phyloP scores from a whole-genome alignment of 2,113 vertebrate genomes.

The Corythornis vintsioides region DNA sequence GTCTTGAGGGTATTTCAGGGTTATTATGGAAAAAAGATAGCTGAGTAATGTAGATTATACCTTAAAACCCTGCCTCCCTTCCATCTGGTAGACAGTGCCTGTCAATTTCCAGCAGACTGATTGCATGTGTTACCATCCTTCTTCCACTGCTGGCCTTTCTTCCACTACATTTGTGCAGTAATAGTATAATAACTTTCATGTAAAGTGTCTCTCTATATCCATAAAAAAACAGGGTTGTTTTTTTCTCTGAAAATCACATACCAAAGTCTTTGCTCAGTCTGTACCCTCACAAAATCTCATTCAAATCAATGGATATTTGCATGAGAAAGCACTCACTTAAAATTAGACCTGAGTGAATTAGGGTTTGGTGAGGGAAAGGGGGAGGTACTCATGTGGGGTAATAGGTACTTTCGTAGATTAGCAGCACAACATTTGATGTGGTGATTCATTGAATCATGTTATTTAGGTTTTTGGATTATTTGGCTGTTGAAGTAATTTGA shows the following conservation, averaged over 20 bases:
- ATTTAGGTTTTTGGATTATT: neutral
- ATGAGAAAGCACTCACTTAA: slow-evolving; percentile 61
- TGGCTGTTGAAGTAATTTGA: neutral
- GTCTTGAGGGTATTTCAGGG: neutral
- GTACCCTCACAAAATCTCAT: slow-evolving; percentile 41
- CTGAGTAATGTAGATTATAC: neutral
- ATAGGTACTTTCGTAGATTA: neutral
- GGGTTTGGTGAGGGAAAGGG: neutral
- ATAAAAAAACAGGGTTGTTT: neutral
- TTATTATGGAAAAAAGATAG: neutral
- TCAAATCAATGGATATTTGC: slow-evolving; percentile 55
- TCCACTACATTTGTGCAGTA: neutral
- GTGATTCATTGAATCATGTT: neutral
- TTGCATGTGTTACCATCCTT: neutral
- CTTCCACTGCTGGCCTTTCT: neutral
- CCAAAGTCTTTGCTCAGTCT: slow-evolving; percentile 33
- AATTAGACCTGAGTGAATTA: slow-evolving; percentile 33
- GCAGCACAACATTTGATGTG: neutral
- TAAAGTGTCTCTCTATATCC: slow-evolving; percentile 9
- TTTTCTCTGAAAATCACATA: slow-evolving; percentile 28
- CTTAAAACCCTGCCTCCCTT: neutral
- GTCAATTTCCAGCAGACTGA: neutral
- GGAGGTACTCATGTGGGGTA: neutral
- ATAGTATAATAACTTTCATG: slow-evolving; percentile 33
- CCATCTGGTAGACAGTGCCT: neutral